Evolutionary conservation across 23 tunicate genomes (phyloP).

Genomic region (Trididemnum miniatum): DNA sequence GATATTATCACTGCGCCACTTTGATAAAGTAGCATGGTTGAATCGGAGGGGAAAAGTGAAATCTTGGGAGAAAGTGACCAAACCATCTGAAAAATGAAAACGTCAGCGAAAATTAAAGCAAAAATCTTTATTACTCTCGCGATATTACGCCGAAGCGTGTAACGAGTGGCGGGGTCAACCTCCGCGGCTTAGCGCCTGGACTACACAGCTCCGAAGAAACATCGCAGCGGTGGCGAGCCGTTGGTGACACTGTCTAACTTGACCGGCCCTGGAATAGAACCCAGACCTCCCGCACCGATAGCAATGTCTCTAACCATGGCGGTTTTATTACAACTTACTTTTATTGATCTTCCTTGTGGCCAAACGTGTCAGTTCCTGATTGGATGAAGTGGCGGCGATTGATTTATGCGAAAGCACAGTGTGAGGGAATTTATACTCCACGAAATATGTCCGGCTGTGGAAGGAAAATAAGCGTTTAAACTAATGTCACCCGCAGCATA

Average conservation of each 20-base stretch:
- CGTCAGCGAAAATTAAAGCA: not conserved
- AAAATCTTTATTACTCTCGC: not conserved
- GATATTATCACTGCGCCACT: slow-evolving; percentile 50
- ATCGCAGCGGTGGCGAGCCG: too few species aligned
- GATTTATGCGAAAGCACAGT: slow-evolving; percentile 16
- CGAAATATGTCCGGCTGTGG: slow-evolving; percentile 55
- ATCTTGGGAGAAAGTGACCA: slow-evolving; percentile 59
- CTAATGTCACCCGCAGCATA: too few species aligned
- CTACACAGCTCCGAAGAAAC: too few species aligned
- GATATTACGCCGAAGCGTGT: too few species aligned
- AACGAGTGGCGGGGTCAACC: too few species aligned
- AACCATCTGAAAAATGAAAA: slow-evolving; percentile 22
- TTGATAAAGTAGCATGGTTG: slow-evolving; percentile 34
- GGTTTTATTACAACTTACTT: slow-evolving; percentile 10
- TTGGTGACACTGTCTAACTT: too few species aligned
- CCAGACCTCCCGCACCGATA: too few species aligned
- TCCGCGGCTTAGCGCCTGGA: too few species aligned
- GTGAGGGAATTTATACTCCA: slow-evolving; percentile 77
- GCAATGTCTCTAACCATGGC: too few species aligned
- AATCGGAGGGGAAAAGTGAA: slow-evolving; percentile 47
- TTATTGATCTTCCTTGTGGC: slow-evolving; percentile 54
- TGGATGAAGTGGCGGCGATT: slow-evolving; percentile 36
- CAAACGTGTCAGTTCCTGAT: slow-evolving; percentile 72
- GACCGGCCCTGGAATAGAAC: too few species aligned
- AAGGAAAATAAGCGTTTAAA: not conserved